Conservation (phyloP, 2,113 vertebrate genomes). For the Lepus timidus region DNA sequence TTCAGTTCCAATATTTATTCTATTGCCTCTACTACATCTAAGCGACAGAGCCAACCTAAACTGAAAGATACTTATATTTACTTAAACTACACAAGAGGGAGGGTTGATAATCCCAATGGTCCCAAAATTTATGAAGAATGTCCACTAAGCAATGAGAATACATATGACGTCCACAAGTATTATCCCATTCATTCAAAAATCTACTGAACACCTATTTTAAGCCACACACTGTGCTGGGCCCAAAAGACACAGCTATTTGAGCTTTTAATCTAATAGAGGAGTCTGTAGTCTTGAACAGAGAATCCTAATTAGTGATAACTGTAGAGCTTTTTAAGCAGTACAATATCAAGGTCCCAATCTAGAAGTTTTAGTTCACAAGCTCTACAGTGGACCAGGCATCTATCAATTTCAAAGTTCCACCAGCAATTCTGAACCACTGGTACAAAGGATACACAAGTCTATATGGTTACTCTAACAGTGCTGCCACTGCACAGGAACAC, state of each 20-base stretch:
- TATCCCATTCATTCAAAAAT: not conserved
- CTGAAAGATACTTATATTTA: constrained; percentile 50
- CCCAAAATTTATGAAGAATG: not conserved
- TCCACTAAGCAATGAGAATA: not conserved
- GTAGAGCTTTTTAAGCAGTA: constrained; percentile 37
- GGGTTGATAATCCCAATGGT: not conserved
- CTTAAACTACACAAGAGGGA: constrained; percentile 46
- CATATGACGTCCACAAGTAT: not conserved
- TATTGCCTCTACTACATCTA: constrained; percentile 3
- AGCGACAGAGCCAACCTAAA: not conserved
- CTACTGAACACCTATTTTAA: not conserved
- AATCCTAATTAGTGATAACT: not conserved
- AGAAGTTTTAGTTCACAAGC: constrained; percentile 4
- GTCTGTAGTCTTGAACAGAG: not conserved
- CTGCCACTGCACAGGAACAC: not conserved
- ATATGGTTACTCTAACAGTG: not conserved
- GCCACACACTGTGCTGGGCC: not conserved
- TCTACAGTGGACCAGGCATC: not conserved
- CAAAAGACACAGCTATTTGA: not conserved
- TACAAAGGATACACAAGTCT: not conserved
- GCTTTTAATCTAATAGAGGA: not conserved
- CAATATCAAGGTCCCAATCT: not conserved
- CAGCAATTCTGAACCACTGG: constrained; percentile 30
- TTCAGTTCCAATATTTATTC: not conserved
- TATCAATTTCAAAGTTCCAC: not conserved